A percentile compares a stretch with the other conserved stretches of the same genome.
Evolutionary conservation across 2,888 invertebrate species (phyloP).

Genomic region (Drosophila falleni): DNA sequence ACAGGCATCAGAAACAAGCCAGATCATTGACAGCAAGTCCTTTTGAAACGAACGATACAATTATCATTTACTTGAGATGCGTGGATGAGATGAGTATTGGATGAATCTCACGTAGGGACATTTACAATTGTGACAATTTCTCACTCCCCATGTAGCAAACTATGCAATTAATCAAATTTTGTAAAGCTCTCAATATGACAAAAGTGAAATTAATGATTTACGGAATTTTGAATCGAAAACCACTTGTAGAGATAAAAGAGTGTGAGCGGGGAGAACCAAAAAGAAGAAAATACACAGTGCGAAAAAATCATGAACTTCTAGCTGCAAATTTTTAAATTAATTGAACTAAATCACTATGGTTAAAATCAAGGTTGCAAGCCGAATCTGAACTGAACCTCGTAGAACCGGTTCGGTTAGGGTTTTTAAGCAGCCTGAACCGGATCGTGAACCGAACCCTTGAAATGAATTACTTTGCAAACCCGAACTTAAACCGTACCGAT

Average conservation of each 20-base stretch:
- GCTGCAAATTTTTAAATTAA: background rate
- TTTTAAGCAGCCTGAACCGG: too few relatives aligned
- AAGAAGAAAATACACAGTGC: conserved; percentile 6
- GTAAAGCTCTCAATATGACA: conserved; percentile 76
- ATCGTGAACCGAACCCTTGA: too few relatives aligned
- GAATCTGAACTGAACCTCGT: too few relatives aligned
- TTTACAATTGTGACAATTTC: conserved; percentile 71
- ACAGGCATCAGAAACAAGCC: conserved; percentile 18
- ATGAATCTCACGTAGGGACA: conserved; percentile 35
- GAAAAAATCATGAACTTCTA: background rate
- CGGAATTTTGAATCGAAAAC: conserved; percentile 37
- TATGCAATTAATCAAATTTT: conserved; percentile 69
- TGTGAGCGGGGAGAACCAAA: conserved; percentile 8
- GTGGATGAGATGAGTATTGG: background rate
- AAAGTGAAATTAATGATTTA: conserved; percentile 78
- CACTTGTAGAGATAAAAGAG: conserved; percentile 38
- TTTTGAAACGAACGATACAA: conserved; percentile 20
- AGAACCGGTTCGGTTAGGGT: too few relatives aligned
- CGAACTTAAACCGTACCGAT: too few relatives aligned
- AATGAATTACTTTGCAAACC: too few relatives aligned
- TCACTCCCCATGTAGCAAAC: conserved; percentile 64
- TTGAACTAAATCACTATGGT: background rate
- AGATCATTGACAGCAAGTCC: conserved; percentile 45
- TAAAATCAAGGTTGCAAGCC: too few relatives aligned
- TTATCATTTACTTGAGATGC: conserved; percentile 11